Evolutionary conservation across 2,888 invertebrate genomes (phyloP).

Genomic region (Mythimna ferrago): DNA sequence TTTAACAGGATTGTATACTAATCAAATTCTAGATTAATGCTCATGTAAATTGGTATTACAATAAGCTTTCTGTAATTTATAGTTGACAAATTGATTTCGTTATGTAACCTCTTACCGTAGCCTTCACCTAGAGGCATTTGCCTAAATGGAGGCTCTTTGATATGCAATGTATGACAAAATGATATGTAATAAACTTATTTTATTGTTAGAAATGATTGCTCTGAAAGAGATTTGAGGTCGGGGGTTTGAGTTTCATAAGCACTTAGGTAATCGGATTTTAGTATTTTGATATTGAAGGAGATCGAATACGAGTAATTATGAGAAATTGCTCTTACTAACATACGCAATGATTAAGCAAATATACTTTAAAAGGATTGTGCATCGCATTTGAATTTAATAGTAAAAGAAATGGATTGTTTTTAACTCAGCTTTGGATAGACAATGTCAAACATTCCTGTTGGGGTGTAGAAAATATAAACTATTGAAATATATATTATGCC

Average conservation of each 20-base stretch:
- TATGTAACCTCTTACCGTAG: neutral
- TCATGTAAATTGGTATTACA: conserved; percentile 41
- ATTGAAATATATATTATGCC: no score
- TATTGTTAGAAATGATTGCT: conserved; percentile 10
- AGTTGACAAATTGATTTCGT: conserved; percentile 37
- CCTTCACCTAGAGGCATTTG: no score
- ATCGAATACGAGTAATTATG: no score
- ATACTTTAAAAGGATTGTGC: no score
- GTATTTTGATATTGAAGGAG: neutral
- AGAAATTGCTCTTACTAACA: no score
- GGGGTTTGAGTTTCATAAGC: neutral
- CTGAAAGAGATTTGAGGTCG: neutral
- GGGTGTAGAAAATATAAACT: no score
- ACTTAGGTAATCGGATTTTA: neutral
- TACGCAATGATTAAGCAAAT: neutral
- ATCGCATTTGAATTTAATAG: no score
- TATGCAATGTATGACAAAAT: no score
- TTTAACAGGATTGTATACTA: conserved; percentile 28
- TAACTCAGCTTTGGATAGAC: no score
- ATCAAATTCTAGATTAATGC: conserved; percentile 42
- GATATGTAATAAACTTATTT: neutral
- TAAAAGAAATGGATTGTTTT: no score
- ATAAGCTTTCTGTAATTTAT: conserved; percentile 29
- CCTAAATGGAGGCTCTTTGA: no score
- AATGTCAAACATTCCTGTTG: no score